A percentile compares a stretch with the other conserved stretches of the same genome.
Evolutionary conservation across 1,140 invertebrate genomes (phyloP).

Genomic region (Pogonognathellus flavescens): DNA sequence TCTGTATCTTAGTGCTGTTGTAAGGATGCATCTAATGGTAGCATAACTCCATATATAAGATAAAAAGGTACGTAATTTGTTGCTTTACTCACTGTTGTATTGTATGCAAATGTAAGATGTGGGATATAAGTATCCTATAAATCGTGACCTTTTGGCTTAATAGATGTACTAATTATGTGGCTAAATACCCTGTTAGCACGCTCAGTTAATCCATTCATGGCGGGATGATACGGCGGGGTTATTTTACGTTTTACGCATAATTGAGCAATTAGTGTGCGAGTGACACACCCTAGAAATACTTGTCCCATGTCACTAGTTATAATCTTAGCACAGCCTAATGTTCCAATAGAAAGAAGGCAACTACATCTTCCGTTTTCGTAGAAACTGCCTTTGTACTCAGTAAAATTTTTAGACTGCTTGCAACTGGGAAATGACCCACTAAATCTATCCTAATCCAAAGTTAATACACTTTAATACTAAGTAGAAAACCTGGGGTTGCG

Average conservation of each 20-base stretch:
- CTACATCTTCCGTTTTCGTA: neutral
- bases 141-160: neutral
- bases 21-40: neutral
- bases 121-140: neutral
- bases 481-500: neutral
- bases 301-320: neutral
- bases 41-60: neutral
- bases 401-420: slow-evolving; percentile 5
- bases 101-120: slow-evolving; percentile 29
- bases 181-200: neutral
- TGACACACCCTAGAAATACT: neutral
- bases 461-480: neutral
- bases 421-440: neutral
- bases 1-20: neutral
- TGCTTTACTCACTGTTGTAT: neutral
- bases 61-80: slow-evolving; percentile 1
- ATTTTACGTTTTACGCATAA: neutral
- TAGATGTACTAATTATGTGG: neutral
- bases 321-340: slow-evolving; percentile 3
- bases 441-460: neutral
- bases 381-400: neutral
- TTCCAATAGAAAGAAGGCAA: neutral
- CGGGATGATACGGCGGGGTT: neutral
- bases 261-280: neutral
- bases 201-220: neutral